Percentiles rank a stretch among this genome's conserved stretches.
Evolutionary conservation across 2,888 invertebrate genomes (phyloP).

Genomic region (Leptopterna dolabrata): DNA sequence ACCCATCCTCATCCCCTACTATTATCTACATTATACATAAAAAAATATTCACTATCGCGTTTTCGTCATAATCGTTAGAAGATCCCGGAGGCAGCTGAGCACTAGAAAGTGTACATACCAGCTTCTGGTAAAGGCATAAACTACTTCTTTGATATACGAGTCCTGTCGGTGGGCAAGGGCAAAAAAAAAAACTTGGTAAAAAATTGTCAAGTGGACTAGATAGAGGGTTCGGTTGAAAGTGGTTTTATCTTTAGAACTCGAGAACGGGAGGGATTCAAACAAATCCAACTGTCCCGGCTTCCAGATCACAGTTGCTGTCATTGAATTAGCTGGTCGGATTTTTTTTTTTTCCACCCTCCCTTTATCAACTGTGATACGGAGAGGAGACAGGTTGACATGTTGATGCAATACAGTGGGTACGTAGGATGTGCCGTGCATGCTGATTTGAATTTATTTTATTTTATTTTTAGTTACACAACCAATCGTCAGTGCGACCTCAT

Average conservation of each 20-base stretch:
- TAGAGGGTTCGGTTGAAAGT: background rate
- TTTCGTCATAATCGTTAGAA: no score
- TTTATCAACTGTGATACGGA: background rate
- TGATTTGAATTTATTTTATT: background rate
- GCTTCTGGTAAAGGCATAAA: background rate
- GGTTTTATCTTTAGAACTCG: slow-evolving; percentile 7
- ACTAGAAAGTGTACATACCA: background rate
- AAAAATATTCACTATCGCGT: no score
- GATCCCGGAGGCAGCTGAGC: background rate
- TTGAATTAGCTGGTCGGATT: background rate
- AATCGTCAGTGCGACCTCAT: no score
- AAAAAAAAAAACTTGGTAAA: background rate
- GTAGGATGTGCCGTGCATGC: background rate
- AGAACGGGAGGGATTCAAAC: slow-evolving; percentile 3
- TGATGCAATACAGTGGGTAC: background rate
- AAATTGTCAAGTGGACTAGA: slow-evolving; percentile 7
- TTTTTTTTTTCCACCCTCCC: background rate
- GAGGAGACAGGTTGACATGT: background rate
- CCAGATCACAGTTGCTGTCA: background rate
- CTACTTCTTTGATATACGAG: background rate
- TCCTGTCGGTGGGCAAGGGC: background rate
- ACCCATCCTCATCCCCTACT: no score
- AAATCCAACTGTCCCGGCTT: background rate
- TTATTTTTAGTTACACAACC: background rate
- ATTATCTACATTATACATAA: no score